Conservation (phyloP, 2,113 vertebrate species). For the Vanacampus margaritifer region DNA sequence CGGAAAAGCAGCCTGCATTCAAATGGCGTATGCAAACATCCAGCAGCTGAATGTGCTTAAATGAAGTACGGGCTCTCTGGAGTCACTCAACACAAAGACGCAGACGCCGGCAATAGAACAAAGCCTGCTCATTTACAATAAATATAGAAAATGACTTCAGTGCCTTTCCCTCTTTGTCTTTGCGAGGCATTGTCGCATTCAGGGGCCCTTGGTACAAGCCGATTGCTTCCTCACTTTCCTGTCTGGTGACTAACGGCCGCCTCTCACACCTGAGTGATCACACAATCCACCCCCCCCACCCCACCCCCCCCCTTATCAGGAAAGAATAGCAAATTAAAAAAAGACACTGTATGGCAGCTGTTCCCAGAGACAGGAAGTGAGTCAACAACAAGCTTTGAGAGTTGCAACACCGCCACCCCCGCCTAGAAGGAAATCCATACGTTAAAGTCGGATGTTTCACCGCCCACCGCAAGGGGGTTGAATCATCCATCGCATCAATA, state of each 20-base stretch:
- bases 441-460: background rate
- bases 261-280: conserved; percentile 11
- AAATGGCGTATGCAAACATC: conserved; percentile 14
- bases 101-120: conserved; percentile 5
- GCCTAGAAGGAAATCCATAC: conserved; percentile 34
- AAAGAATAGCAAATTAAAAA: conserved; percentile 12
- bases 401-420: conserved; percentile 52
- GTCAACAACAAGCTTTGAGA: conserved; percentile 62
- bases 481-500: conserved; percentile 14
- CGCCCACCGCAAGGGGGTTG: conserved; percentile 32
- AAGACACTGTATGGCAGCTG: conserved; percentile 52
- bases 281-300: conserved; percentile 7
- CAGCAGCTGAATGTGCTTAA: conserved; percentile 13
- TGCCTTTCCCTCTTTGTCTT: conserved; percentile 45
- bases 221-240: conserved; percentile 43
- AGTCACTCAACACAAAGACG: conserved; percentile 36
- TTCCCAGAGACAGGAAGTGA: conserved; percentile 45
- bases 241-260: conserved; percentile 15
- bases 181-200: background rate
- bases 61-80: conserved; percentile 28
- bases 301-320: background rate
- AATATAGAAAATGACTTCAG: conserved; percentile 58
- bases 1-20: background rate
- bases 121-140: conserved; percentile 39
- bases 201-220: conserved; percentile 31